Conservation (phyloP, 2,888 invertebrate species). For the Calephelis perditalis region DNA sequence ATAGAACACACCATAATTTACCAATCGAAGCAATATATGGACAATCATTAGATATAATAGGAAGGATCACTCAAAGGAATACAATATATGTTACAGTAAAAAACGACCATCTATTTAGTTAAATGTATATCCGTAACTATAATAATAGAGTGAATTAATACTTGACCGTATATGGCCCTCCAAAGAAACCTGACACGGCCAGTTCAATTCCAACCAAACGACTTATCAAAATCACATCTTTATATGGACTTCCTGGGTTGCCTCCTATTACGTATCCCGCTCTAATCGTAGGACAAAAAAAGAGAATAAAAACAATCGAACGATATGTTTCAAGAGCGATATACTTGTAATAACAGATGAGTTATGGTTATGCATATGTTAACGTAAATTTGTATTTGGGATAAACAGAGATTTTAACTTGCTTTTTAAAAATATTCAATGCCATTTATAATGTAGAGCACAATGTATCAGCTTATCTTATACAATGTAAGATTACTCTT, state of each 20-base stretch:
- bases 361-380: no score
- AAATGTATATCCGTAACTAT: constrained; percentile 38
- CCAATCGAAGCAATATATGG: neutral
- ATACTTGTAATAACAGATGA: no score
- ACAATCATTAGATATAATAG: neutral
- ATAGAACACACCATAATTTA: neutral
- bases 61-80: constrained; percentile 28
- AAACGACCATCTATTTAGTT: constrained; percentile 31
- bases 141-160: constrained; percentile 63
- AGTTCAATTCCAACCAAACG: constrained; percentile 62
- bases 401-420: no score
- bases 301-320: neutral
- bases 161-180: constrained; percentile 62
- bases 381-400: no score
- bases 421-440: no score
- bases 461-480: no score
- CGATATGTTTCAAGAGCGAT: no score
- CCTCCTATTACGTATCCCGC: constrained; percentile 11
- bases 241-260: constrained; percentile 65
- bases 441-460: no score
- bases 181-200: constrained; percentile 65
- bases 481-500: no score
- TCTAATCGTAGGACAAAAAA: constrained; percentile 6
- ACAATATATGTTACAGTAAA: constrained; percentile 34
- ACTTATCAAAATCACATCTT: constrained; percentile 67